These are phyloP conservation scores for Rhopalosiphum nymphaeae DNA, from an alignment of 2,888 invertebrate genomes.

Conservation along the genomic window DNA sequence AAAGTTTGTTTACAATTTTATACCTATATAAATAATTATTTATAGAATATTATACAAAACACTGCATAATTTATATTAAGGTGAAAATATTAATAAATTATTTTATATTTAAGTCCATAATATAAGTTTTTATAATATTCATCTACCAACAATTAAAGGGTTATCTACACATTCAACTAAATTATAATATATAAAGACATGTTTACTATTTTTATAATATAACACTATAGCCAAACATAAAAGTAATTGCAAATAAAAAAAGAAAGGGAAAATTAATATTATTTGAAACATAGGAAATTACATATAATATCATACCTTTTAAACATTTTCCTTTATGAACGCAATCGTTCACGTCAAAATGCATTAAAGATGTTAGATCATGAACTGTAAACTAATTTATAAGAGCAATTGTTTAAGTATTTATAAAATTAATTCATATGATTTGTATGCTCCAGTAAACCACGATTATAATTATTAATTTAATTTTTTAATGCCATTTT, in stretches of 20 bases:
- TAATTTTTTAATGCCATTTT: neutral
- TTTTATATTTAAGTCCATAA: neutral
- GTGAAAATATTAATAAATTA: neutral
- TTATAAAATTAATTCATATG: neutral
- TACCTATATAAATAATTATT: neutral
- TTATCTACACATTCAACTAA: slow-evolving; percentile 20
- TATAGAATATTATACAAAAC: neutral
- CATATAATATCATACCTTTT: slow-evolving; percentile 53
- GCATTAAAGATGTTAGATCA: slow-evolving; percentile 35
- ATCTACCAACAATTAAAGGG: neutral
- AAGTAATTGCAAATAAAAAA: slow-evolving; percentile 34
- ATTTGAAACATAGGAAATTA: slow-evolving; percentile 17
- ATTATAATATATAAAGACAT: slow-evolving; percentile 71
- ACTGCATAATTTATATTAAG: neutral
- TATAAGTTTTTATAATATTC: neutral
- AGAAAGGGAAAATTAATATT: slow-evolving; percentile 37
- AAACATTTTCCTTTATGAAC: slow-evolving; percentile 40
- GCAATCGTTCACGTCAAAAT: slow-evolving; percentile 29
- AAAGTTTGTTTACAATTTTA: neutral
- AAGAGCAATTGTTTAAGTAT: slow-evolving; percentile 17
- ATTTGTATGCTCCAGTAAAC: neutral
- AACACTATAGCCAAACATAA: slow-evolving; percentile 69
- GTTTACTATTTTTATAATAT: slow-evolving; percentile 74
- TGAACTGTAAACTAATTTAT: slow-evolving; percentile 45
- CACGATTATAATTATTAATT: neutral